These are phyloP conservation scores for Sebastes glaucus DNA, from an alignment of 2,797 vertebrate genomes.

Conservation along the genomic window DNA sequence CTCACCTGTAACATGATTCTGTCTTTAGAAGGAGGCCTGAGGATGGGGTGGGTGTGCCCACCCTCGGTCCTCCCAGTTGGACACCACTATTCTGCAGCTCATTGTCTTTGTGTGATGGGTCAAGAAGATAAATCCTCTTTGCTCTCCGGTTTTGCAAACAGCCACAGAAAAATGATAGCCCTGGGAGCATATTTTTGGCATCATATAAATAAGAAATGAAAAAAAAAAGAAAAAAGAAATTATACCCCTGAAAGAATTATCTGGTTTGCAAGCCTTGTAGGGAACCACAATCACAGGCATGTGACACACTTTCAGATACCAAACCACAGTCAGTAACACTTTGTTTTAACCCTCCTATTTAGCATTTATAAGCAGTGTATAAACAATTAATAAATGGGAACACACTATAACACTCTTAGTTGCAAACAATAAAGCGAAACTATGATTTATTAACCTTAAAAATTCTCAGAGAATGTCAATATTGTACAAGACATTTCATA, in stretches of 20 bases:
- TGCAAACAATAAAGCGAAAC: neutral
- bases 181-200: constrained; percentile 75
- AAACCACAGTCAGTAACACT: neutral
- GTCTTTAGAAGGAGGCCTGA: constrained; percentile 55
- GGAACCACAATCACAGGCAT: neutral
- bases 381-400: neutral
- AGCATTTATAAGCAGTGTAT: neutral
- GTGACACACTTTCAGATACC: constrained; percentile 1
- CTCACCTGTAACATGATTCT: constrained; percentile 76
- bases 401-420: neutral
- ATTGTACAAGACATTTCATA: neutral
- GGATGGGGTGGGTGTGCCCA: constrained; percentile 60
- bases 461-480: neutral
- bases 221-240: constrained; percentile 42
- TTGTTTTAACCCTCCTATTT: neutral
- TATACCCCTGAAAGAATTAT: constrained; percentile 46
- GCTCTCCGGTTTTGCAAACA: constrained; percentile 63
- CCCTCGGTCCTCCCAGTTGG: constrained; percentile 58
- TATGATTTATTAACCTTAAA: neutral
- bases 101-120: constrained; percentile 76
- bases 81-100: constrained; percentile 63
- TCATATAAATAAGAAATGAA: constrained; percentile 72
- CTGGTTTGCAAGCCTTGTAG: constrained; percentile 8
- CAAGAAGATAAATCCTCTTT: constrained; percentile 75
- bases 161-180: constrained; percentile 71